phyloP scores from a whole-genome alignment of 53 echinoderm and acorn worm genomes.

The Pentamera pediparva region DNA sequence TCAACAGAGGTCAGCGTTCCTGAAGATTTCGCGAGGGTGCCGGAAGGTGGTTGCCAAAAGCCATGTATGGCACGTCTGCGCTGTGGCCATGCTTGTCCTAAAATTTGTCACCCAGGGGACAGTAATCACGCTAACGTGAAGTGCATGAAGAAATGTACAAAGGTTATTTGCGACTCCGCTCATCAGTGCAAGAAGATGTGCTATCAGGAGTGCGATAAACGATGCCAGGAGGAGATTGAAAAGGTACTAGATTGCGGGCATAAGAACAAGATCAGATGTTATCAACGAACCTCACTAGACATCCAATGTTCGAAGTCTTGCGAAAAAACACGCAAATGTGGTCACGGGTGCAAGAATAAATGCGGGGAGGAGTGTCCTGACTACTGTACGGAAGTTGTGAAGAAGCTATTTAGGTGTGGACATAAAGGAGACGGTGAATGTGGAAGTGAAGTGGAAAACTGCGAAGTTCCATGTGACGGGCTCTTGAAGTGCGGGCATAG shows the following conservation, averaged over 20 bases:
- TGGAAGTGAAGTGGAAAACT: conserved; percentile 58
- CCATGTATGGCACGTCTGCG: conserved; percentile 58
- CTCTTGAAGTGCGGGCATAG: conserved; percentile 43
- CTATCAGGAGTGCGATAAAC: conserved; percentile 53
- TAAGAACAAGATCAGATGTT: conserved; percentile 28
- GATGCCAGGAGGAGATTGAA: conserved; percentile 39
- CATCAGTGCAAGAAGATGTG: conserved; percentile 64
- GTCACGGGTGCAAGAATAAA: conserved; percentile 55
- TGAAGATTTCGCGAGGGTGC: conserved; percentile 52
- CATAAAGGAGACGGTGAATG: conserved; percentile 38
- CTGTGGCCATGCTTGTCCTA: conserved; percentile 75
- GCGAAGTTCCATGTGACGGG: conserved; percentile 66
- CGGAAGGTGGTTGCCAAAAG: conserved; percentile 74
- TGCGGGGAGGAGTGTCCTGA: conserved; percentile 69
- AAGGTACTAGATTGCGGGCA: conserved; percentile 60
- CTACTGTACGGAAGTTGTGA: conserved; percentile 48
- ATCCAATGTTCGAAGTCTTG: conserved; percentile 55
- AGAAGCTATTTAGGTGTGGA: conserved; percentile 64
- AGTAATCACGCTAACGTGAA: conserved; percentile 52
- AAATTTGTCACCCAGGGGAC: conserved; percentile 72
- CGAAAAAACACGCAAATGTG: conserved; percentile 43
- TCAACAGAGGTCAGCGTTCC: conserved; percentile 11
- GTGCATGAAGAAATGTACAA: conserved; percentile 40
- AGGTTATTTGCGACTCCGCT: conserved; percentile 31
- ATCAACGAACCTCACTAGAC: conserved; percentile 21